Evolutionary conservation across 2,888 invertebrate genomes (phyloP).

Genomic region (Nowickia ferox): DNA sequence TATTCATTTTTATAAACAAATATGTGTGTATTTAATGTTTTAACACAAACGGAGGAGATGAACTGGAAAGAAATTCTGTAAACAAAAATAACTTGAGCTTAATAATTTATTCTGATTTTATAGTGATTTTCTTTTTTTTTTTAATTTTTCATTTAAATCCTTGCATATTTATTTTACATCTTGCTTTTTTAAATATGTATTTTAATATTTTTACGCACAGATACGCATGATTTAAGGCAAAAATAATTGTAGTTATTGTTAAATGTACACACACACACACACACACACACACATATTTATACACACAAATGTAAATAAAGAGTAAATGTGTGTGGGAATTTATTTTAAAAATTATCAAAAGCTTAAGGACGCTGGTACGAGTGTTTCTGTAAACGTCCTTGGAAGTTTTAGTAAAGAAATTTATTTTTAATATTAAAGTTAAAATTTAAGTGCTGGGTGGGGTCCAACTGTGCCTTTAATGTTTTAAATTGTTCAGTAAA

Average conservation of each 20-base stretch:
- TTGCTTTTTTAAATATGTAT: background rate
- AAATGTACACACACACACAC: too few species aligned
- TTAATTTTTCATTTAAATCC: background rate
- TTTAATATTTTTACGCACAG: background rate
- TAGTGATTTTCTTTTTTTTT: slow-evolving; percentile 23
- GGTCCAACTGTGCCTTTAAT: too few species aligned
- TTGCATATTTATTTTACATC: slow-evolving; percentile 3
- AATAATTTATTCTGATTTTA: slow-evolving; percentile 25
- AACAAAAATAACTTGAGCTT: background rate
- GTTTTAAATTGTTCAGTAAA: too few species aligned
- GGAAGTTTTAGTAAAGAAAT: background rate
- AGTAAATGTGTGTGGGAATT: too few species aligned
- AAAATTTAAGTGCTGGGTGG: too few species aligned
- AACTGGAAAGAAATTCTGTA: background rate
- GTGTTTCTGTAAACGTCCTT: background rate
- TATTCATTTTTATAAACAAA: background rate
- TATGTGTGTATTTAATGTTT: background rate
- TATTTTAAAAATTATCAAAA: background rate
- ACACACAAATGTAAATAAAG: too few species aligned
- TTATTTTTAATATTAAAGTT: too few species aligned
- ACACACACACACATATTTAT: too few species aligned
- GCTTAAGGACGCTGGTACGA: background rate
- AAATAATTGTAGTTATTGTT: background rate
- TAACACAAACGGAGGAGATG: background rate
- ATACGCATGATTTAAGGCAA: slow-evolving; percentile 8